Evolutionary conservation across 1,140 invertebrate genomes (phyloP).

Genomic region (Drosophila orena): DNA sequence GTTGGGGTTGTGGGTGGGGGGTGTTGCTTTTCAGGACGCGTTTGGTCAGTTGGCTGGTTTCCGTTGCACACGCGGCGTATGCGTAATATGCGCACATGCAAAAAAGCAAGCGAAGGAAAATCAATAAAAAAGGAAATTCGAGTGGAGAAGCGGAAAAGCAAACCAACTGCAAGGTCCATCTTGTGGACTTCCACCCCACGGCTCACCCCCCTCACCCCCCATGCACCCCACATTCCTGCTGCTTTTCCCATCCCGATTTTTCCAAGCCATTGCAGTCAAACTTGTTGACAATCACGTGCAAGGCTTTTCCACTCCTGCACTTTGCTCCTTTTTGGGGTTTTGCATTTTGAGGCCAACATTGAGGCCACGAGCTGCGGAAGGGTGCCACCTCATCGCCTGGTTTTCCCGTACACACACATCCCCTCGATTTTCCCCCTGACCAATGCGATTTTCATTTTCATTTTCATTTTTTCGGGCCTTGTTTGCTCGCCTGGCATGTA

Average conservation of each 20-base stretch:
- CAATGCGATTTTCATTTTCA: conserved; percentile 21
- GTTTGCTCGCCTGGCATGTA: conserved; percentile 66
- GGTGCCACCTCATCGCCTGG: conserved; percentile 29
- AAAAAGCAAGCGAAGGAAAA: conserved; percentile 59
- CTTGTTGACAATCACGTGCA: conserved; percentile 75
- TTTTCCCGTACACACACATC: background rate
- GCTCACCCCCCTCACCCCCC: background rate
- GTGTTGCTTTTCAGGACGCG: conserved; percentile 55
- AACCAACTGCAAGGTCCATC: conserved; percentile 55
- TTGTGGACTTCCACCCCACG: conserved; percentile 4
- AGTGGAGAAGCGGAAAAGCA: conserved; percentile 40
- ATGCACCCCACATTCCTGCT: background rate
- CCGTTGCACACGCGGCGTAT: conserved; percentile 75
- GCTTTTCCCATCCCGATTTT: conserved; percentile 16
- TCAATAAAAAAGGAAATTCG: conserved; percentile 62
- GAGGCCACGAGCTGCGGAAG: conserved; percentile 78
- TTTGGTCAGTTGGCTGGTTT: conserved; percentile 78
- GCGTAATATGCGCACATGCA: conserved; percentile 70
- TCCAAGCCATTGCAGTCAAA: conserved; percentile 73
- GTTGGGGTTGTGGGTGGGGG: background rate
- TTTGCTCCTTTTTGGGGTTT: conserved; percentile 81
- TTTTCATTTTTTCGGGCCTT: conserved; percentile 52
- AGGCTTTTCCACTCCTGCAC: conserved; percentile 50
- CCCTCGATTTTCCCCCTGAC: conserved; percentile 22
- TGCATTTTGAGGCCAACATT: conserved; percentile 84